phyloP scores from a whole-genome alignment of 2,888 invertebrate genomes.

The Aleiodes leptofemur region DNA sequence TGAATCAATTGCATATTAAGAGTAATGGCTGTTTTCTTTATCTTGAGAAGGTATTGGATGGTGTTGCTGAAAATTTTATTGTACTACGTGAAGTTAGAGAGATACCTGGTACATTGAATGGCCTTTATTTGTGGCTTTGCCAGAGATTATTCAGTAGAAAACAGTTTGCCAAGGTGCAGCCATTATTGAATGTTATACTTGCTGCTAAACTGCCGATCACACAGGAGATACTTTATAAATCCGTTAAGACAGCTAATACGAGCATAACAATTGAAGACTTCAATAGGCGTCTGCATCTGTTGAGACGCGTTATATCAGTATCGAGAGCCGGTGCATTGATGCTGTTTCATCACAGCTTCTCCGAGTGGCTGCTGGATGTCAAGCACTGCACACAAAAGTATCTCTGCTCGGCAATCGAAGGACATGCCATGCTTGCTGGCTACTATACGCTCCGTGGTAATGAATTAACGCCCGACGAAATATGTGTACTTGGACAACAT shows the following conservation, averaged over 20 bases:
- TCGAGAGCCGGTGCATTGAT: constrained; percentile 80
- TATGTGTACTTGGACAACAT: constrained; percentile 81
- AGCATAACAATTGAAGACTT: constrained; percentile 89
- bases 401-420: constrained; percentile 90
- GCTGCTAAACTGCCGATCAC: constrained; percentile 92
- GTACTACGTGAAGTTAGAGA: constrained; percentile 93
- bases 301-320: constrained; percentile 82
- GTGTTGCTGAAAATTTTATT: constrained; percentile 95
- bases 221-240: constrained; percentile 87
- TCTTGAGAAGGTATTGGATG: constrained; percentile 91
- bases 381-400: constrained; percentile 98
- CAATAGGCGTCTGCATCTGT: constrained; percentile 84
- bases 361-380: constrained; percentile 96
- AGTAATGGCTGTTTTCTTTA: constrained; percentile 95
- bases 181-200: constrained; percentile 89
- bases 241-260: constrained; percentile 87
- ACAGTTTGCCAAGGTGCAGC: constrained; percentile 89
- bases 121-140: constrained; percentile 95
- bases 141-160: constrained; percentile 93
- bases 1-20: constrained; percentile 96
- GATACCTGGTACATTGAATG: constrained; percentile 96
- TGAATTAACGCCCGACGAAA: constrained; percentile 83
- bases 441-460: constrained; percentile 85
- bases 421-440: constrained; percentile 92
- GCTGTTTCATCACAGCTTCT: constrained; percentile 95